These are phyloP conservation scores for Ceyx cyanopectus DNA, from an alignment of 2,113 vertebrate species.

Conservation along the genomic window DNA sequence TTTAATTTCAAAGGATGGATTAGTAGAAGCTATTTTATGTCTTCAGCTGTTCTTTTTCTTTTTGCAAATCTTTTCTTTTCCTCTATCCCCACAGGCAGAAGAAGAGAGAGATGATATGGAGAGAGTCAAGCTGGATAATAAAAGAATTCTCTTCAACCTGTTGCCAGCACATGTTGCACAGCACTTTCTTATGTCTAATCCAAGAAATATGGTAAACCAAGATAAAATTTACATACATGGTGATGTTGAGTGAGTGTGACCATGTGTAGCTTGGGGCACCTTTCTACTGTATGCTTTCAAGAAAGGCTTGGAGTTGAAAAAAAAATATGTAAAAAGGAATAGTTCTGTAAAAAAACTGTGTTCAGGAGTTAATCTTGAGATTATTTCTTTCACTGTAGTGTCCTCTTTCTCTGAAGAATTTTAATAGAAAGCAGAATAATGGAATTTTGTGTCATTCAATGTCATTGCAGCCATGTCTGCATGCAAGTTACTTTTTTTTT, in stretches of 20 bases:
- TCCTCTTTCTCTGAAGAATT: background rate
- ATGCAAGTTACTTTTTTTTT: background rate
- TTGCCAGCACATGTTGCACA: conserved; percentile 96
- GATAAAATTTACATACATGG: background rate
- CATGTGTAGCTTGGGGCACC: background rate
- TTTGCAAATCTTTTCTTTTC: background rate
- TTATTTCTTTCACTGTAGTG: background rate
- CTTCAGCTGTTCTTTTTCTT: background rate
- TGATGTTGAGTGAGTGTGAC: background rate
- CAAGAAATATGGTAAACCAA: conserved; percentile 94
- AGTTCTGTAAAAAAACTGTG: background rate
- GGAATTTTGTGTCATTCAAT: background rate
- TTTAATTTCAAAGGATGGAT: background rate
- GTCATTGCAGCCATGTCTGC: background rate
- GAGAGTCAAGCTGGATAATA: conserved; percentile 96
- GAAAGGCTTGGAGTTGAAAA: background rate
- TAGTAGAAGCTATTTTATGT: background rate
- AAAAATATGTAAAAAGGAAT: background rate
- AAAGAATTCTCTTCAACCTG: conserved; percentile 97
- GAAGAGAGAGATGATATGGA: conserved; percentile 98
- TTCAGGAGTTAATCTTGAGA: background rate
- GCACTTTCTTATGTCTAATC: conserved; percentile 98
- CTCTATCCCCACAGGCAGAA: conserved; percentile 84
- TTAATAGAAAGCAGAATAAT: background rate
- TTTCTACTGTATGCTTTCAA: background rate